A percentile compares a stretch with the other conserved stretches of the same genome.
Conservation (phyloP, 2,888 invertebrate species). For the Agrotis clavis region DNA sequence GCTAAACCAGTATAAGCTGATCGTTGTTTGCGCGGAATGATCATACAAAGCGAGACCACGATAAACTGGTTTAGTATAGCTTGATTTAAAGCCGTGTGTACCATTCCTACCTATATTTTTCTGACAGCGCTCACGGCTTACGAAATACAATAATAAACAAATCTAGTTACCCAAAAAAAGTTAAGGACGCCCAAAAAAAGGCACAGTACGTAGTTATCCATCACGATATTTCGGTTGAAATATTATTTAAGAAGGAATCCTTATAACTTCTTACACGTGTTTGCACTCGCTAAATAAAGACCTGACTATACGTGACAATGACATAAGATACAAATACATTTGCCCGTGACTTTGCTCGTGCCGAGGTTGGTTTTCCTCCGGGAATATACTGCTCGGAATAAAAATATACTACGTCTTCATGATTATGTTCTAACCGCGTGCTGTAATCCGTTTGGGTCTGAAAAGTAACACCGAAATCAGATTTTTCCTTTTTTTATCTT, state of each 20-base stretch:
- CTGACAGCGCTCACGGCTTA: not conserved
- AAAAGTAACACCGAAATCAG: not conserved
- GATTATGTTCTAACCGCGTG: not conserved
- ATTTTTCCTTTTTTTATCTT: not conserved
- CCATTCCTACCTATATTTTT: not conserved
- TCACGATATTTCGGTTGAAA: conserved; percentile 3
- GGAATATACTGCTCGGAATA: not conserved
- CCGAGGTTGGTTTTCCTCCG: not conserved
- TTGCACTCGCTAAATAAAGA: conserved; percentile 19
- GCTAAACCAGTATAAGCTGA: too few species aligned
- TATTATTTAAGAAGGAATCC: conserved; percentile 9
- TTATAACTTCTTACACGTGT: conserved; percentile 39
- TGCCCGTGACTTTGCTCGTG: not conserved
- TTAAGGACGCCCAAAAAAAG: not conserved
- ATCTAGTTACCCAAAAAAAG: not conserved
- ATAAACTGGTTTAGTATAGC: too few species aligned
- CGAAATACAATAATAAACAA: not conserved
- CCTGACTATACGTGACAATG: conserved; percentile 4
- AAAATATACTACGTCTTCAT: not conserved
- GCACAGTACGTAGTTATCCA: not conserved
- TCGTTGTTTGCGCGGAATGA: too few species aligned
- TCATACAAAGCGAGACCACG: too few species aligned
- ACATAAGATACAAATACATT: conserved; percentile 1
- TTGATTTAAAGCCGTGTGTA: too few species aligned
- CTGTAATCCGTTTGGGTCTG: not conserved